Conservation (phyloP, 2,113 vertebrate species). For the Tyrannus savana region DNA sequence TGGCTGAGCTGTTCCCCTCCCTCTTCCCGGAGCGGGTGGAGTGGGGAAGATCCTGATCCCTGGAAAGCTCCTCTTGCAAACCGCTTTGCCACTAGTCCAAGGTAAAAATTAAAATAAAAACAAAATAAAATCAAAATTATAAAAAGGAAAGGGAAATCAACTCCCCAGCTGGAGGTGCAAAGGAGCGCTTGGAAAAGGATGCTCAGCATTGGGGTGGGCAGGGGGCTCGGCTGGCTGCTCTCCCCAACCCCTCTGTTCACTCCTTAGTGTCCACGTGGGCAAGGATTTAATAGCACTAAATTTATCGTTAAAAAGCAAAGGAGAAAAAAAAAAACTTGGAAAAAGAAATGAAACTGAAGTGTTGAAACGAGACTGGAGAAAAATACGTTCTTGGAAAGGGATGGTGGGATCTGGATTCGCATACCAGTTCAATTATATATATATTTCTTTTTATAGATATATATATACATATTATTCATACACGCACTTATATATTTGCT, state of each 20-base stretch:
- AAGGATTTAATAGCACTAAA: background rate
- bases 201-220: background rate
- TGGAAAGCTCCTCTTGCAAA: background rate
- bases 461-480: background rate
- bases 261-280: background rate
- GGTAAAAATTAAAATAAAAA: background rate
- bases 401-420: background rate
- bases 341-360: background rate
- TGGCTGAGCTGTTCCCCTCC: background rate
- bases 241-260: background rate
- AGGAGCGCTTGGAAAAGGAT: background rate
- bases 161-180: too few species aligned
- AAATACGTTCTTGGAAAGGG: slow-evolving; percentile 1
- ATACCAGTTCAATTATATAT: slow-evolving; percentile 13
- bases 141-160: background rate
- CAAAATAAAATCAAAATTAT: background rate
- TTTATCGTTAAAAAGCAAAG: background rate
- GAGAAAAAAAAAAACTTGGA: too few species aligned
- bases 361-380: slow-evolving; percentile 34
- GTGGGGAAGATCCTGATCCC: background rate
- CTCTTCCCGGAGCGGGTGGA: background rate
- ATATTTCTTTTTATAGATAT: background rate
- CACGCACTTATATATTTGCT: slow-evolving; percentile 8
- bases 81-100: background rate
- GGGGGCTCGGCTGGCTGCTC: background rate